Base-by-base conservation (phyloP, 2,888 invertebrate species). In the Eledone cirrhosa region DNA sequence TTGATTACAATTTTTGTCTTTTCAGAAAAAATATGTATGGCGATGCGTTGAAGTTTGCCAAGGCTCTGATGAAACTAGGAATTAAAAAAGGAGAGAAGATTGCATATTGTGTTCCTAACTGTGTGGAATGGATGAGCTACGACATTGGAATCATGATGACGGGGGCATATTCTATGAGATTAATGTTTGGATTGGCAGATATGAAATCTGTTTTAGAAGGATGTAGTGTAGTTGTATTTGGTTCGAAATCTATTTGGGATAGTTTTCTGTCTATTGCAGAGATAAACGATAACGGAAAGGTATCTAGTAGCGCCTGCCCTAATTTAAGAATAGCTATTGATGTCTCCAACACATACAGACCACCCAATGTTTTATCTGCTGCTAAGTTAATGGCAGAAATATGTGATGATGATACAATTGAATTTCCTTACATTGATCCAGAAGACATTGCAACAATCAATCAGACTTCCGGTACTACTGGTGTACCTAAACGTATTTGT, bases 71-170 rank as follows among this genome's bases (percentile, higher is more conserved):
- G 63, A 22, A 63, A 63, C 63, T 63, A n/a, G 63, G 63, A 13
- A 63, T 63, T 22, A 63, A 63, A 63, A 16, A 16, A 27, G n/a
- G 63, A n/a, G 63, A 63, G 0, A n/a, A 27, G n/a, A 22, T 63
- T 27, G 63, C 63, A n/a, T 63, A 16, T 27, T 63, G 63, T 11
- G 63, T 22, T n/a, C 27, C 63, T 63, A 63, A 63, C 63, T 24
- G 63, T 27, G 27, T 63, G 11, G 63, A 63, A 24, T 63, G 63
- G 63, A 63, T 63, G 63, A 27, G n/a, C 63, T 63, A 63, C 63
- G 63, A 63, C 22, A 11, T 63, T n/a, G 63, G 63, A 24, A 63
- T 63, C 63, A 63, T 63, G 22, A 63, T 63, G 63, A 22, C 63
- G 7, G 63, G 63, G 22, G 63, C 63, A 19, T n/a, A 24, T 11